Evolutionary conservation across 37 sponge, comb jelly and placozoan genomes (phyloP).

Genomic region (Spongilla lacustris): DNA sequence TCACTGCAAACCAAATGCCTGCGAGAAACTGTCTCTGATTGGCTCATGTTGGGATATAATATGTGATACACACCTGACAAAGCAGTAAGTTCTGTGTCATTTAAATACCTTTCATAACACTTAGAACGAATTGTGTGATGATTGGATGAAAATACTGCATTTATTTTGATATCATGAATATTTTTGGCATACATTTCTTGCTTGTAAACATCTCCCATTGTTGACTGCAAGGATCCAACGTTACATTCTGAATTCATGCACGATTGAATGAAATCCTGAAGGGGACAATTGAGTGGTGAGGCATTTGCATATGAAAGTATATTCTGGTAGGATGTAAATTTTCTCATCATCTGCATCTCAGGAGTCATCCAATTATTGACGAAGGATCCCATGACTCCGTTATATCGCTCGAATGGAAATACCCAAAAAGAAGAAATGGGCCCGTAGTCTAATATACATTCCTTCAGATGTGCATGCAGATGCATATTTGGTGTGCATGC

Average conservation of each 20-base stretch:
- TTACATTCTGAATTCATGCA: neutral
- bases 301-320: neutral
- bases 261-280: neutral
- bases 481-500: slow-evolving; percentile 59
- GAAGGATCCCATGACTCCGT: slow-evolving; percentile 57
- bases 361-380: slow-evolving; percentile 51
- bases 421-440: slow-evolving; percentile 59
- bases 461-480: slow-evolving; percentile 35
- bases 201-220: neutral
- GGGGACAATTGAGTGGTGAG: neutral
- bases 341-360: slow-evolving; percentile 48
- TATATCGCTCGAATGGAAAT: slow-evolving; percentile 55
- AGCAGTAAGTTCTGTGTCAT: neutral
- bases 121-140: neutral
- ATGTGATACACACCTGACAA: neutral
- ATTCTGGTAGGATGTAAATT: slow-evolving; percentile 25
- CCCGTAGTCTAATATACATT: slow-evolving; percentile 57
- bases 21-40: neutral
- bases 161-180: neutral
- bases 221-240: neutral
- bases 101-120: neutral
- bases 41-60: neutral
- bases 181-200: neutral
- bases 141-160: neutral
- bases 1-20: neutral